phyloP scores from a whole-genome alignment of 2,888 invertebrate species.

The Mechanitis mazaeus region DNA sequence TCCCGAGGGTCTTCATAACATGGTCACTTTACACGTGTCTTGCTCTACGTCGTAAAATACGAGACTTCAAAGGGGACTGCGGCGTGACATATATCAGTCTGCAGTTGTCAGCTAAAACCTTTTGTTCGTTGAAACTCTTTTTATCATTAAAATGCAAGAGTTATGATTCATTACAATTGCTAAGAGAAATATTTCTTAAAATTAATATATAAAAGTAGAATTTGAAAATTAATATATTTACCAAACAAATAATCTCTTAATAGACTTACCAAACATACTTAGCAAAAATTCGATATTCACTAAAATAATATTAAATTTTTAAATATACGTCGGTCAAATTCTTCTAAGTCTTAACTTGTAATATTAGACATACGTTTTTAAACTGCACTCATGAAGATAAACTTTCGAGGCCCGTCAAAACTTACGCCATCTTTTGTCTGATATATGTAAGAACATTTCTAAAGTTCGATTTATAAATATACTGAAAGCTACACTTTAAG shows the following conservation, averaged over 20 bases:
- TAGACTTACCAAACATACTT: no score
- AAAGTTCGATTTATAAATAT: constrained; percentile 53
- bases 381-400: background rate
- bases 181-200: no score
- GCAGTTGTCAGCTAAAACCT: constrained; percentile 47
- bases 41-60: constrained; percentile 51
- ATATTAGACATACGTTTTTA: constrained; percentile 3
- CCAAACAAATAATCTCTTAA: no score
- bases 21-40: constrained; percentile 43
- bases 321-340: background rate
- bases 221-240: no score
- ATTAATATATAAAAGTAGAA: no score
- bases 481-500: constrained; percentile 36
- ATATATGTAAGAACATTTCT: constrained; percentile 45
- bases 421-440: constrained; percentile 41
- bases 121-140: constrained; percentile 44
- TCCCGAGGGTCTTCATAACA: constrained; percentile 35
- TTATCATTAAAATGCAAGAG: no score
- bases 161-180: no score
- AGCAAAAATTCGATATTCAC: no score
- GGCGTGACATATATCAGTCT: constrained; percentile 52
- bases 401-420: constrained; percentile 33
- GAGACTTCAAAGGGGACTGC: constrained; percentile 43
- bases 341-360: background rate
- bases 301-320: background rate